A percentile compares a stretch with the other conserved stretches of the same genome.
phyloP scores from a whole-genome alignment of 2,797 vertebrate genomes.

The Poeciliopsis gracilis region DNA sequence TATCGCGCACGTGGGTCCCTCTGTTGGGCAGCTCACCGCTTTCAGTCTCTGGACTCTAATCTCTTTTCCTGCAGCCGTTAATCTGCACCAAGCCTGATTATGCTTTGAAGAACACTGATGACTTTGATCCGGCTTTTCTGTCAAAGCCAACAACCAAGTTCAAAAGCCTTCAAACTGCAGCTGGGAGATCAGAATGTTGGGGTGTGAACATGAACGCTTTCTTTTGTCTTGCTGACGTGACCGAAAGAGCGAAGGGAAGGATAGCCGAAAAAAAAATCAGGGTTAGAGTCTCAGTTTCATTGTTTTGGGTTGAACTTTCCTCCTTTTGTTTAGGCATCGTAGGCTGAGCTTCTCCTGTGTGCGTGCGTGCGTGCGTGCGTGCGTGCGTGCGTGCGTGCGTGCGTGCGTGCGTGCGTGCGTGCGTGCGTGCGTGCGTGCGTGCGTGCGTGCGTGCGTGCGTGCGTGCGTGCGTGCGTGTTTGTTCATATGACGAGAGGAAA shows the following conservation, averaged over 20 bases:
- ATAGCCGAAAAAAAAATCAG: background rate
- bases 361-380: background rate
- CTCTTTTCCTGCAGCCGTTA: background rate
- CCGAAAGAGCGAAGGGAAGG: slow-evolving; percentile 5
- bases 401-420: background rate
- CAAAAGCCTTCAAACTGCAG: background rate
- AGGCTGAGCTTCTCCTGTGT: slow-evolving; percentile 8
- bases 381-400: background rate
- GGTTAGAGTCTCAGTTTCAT: slow-evolving; percentile 36
- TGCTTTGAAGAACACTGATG: background rate
- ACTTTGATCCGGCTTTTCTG: background rate
- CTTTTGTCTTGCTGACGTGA: slow-evolving; percentile 26
- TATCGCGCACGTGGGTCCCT: background rate
- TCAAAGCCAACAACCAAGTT: background rate
- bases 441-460: background rate
- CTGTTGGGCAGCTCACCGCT: background rate
- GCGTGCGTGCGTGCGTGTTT: slow-evolving; percentile 4
- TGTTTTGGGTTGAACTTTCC: slow-evolving; percentile 54
- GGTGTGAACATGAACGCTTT: background rate
- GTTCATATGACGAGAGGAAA: slow-evolving; percentile 27
- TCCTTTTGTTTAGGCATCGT: slow-evolving; percentile 54
- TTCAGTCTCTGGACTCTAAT: background rate
- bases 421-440: background rate
- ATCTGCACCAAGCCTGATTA: background rate
- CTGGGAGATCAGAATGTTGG: slow-evolving; percentile 13